These are phyloP conservation scores for Megaceryle maxima DNA, from an alignment of 2,113 vertebrate species.

Conservation along the genomic window DNA sequence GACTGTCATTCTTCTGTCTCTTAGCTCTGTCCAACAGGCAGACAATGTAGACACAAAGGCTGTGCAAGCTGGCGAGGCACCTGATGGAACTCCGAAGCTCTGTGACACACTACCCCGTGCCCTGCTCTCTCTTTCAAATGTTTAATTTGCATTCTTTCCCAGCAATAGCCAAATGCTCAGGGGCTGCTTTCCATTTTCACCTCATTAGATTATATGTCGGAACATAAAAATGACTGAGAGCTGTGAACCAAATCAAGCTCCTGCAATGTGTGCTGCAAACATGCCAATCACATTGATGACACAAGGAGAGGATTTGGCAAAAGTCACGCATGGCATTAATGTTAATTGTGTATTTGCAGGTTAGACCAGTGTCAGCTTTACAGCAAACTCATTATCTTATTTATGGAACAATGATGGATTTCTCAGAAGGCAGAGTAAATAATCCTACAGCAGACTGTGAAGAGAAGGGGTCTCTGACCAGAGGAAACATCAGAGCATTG, in stretches of 20 bases:
- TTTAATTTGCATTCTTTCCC: slow-evolving; percentile 82
- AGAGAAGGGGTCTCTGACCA: background rate
- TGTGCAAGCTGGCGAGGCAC: slow-evolving; percentile 75
- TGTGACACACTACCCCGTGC: background rate
- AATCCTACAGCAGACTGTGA: background rate
- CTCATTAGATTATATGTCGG: slow-evolving; percentile 72
- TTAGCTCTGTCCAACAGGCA: slow-evolving; percentile 73
- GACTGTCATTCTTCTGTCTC: slow-evolving; percentile 82
- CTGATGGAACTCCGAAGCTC: slow-evolving; percentile 72
- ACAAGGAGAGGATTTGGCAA: slow-evolving; percentile 66
- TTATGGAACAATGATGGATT: background rate
- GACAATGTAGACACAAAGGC: slow-evolving; percentile 78
- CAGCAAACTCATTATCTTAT: slow-evolving; percentile 5
- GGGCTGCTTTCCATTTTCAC: slow-evolving; percentile 70
- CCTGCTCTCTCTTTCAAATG: slow-evolving; percentile 61
- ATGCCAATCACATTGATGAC: slow-evolving; percentile 74
- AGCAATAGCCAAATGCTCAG: slow-evolving; percentile 69
- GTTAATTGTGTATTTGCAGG: slow-evolving; percentile 12
- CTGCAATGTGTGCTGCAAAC: slow-evolving; percentile 79
- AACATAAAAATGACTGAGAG: slow-evolving; percentile 65
- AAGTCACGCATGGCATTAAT: slow-evolving; percentile 25
- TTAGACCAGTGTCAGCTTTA: background rate
- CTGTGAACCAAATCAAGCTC: slow-evolving; percentile 75
- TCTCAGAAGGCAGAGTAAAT: slow-evolving; percentile 18
- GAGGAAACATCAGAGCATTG: background rate